Evolutionary conservation across 2,113 vertebrate genomes (phyloP).

Genomic region (Zosterops pallidus): DNA sequence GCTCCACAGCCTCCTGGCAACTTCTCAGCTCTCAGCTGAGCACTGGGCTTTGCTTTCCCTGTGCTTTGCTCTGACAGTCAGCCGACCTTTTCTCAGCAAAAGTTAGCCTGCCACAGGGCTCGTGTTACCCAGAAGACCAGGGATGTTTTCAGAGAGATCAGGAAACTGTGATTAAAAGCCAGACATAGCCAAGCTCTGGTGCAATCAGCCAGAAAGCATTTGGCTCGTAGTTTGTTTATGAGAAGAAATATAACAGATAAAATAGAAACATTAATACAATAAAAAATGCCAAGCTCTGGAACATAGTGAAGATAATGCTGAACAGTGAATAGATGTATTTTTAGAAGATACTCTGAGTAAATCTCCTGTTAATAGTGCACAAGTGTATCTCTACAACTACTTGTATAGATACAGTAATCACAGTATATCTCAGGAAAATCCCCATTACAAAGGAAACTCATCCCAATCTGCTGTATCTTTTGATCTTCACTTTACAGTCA

Average conservation of each 20-base stretch:
- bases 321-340: background rate
- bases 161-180: background rate
- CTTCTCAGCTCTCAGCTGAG: conserved; percentile 4
- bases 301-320: background rate
- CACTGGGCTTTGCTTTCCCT: background rate
- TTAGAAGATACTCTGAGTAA: background rate
- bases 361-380: background rate
- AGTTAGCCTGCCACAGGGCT: conserved; percentile 50
- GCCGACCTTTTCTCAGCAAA: conserved; percentile 16
- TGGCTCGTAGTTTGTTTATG: conserved; percentile 14
- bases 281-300: background rate
- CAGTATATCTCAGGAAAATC: background rate
- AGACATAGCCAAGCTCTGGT: background rate
- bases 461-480: background rate
- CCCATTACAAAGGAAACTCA: background rate
- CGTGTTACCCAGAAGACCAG: conserved; percentile 15
- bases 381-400: background rate
- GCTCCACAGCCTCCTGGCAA: conserved; percentile 9
- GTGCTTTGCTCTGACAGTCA: background rate
- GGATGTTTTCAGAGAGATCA: conserved; percentile 12
- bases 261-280: background rate
- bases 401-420: background rate
- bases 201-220: conserved; percentile 16
- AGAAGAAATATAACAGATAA: background rate
- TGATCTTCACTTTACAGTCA: background rate